These are phyloP conservation scores for Penaeus vannamei DNA, from an alignment of 1,140 invertebrate species.

Conservation along the genomic window DNA sequence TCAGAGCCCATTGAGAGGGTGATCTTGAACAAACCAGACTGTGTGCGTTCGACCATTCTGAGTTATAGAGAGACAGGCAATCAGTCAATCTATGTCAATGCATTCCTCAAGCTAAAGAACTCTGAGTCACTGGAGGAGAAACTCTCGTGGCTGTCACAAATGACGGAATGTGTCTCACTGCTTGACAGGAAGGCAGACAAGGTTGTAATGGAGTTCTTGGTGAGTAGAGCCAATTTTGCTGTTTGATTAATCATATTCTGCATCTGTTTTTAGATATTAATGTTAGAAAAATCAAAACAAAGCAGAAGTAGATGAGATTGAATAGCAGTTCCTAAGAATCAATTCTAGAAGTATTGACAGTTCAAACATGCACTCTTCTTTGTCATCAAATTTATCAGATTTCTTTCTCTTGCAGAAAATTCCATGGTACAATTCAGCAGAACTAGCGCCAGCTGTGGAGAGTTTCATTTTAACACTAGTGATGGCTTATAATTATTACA, in stretches of 20 bases:
- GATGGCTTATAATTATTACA: slow-evolving; percentile 46
- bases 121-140: slow-evolving; percentile 30
- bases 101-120: background rate
- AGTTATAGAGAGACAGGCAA: slow-evolving; percentile 38
- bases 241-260: background rate
- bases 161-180: slow-evolving; percentile 50
- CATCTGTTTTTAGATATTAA: background rate
- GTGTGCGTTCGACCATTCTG: slow-evolving; percentile 23
- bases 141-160: slow-evolving; percentile 42
- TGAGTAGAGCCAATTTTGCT: background rate
- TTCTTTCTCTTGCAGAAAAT: slow-evolving; percentile 45
- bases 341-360: too few species aligned
- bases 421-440: slow-evolving; percentile 29
- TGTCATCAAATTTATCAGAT: background rate
- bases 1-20: slow-evolving; percentile 17
- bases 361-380: too few species aligned
- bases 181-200: slow-evolving; percentile 42
- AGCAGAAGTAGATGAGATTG: too few species aligned
- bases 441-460: slow-evolving; percentile 29
- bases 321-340: too few species aligned
- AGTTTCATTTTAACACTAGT: slow-evolving; percentile 38
- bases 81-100: background rate
- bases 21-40: slow-evolving; percentile 16
- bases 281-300: too few species aligned
- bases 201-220: slow-evolving; percentile 45